phyloP scores from a whole-genome alignment of 2,888 invertebrate species.

The Dione juno region DNA sequence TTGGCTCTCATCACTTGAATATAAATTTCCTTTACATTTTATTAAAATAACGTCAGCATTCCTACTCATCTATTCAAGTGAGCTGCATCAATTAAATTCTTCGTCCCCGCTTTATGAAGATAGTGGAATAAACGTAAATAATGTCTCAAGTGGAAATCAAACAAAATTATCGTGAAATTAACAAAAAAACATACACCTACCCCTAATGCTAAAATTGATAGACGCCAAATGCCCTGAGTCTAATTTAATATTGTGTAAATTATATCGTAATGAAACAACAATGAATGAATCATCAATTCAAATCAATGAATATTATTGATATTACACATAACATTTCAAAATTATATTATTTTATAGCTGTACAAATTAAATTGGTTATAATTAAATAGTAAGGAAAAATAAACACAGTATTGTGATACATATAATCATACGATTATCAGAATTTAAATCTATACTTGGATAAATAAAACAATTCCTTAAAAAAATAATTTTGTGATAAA shows the following conservation, averaged over 20 bases:
- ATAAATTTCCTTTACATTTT: conserved; percentile 37
- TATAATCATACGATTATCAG: too few species aligned
- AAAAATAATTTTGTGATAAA: background rate
- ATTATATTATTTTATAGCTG: background rate
- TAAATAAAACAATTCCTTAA: too few species aligned
- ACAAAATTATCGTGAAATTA: too few species aligned
- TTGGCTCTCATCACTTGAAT: conserved; percentile 39
- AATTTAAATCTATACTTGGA: too few species aligned
- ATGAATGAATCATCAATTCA: conserved; percentile 29
- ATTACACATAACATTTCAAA: background rate
- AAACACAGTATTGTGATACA: background rate
- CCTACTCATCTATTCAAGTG: background rate
- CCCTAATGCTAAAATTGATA: background rate
- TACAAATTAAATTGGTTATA: conserved; percentile 2
- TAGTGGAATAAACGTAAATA: background rate
- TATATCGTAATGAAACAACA: conserved; percentile 23
- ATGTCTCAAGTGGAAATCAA: too few species aligned
- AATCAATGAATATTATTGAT: conserved; percentile 5
- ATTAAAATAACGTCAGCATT: background rate
- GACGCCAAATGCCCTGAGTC: background rate
- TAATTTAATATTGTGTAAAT: background rate
- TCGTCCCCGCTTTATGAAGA: background rate
- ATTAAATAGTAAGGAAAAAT: background rate
- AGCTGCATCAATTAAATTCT: background rate
- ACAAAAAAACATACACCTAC: too few species aligned